Evolutionary conservation across 1,140 invertebrate genomes (phyloP), one percentile per base, ranked within the genome.

Genomic region (Penaeus chinensis): DNA sequence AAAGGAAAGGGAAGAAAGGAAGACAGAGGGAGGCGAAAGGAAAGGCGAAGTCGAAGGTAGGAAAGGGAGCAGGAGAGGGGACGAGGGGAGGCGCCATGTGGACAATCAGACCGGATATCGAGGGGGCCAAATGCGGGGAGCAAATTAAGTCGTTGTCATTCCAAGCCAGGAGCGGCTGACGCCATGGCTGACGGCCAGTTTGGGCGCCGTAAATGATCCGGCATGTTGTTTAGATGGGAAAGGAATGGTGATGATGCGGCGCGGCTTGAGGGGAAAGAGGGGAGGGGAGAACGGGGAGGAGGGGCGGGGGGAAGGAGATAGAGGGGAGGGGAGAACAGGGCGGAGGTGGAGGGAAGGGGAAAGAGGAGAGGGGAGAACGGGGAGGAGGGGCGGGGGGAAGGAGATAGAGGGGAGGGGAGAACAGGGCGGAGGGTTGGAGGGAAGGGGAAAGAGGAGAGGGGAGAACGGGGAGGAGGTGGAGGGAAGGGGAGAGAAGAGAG

Each of bases 161-260:
- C 71, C 71, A 16, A 37, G 42, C 24, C 71, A 74, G 71, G 71
- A 74, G 24, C 71, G 13, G 24, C 42, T 74, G 71, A 37, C 71
- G 42, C 24, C 71, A 54, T 5, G 71, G 27, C 71, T 74, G 71
- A 74, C 71, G n/a, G 71, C 27, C 71, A 27, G 71, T 74, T 74
- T 74, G 27, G 71, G 71, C 71, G 27, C 71, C 69, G 10, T 37
- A 74, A 74, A 74, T 74, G 71, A 74, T 27, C 71, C 71, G 42
- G 42, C 71, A 27, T 74, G 71, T 74, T 74, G 71, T 74, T 74
- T 74, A 74, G 71, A 74, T 74, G 71, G 71, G 27, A 27, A 74
- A 74, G 71, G 71, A 74, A 74, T 74, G 71, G 71, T 74, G 71
- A 74, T 74, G 71, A 74, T 74, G 27, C 71, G 71, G 24, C 71